phyloP scores from a whole-genome alignment of 2,888 invertebrate species.

The Morpho deidamia region DNA sequence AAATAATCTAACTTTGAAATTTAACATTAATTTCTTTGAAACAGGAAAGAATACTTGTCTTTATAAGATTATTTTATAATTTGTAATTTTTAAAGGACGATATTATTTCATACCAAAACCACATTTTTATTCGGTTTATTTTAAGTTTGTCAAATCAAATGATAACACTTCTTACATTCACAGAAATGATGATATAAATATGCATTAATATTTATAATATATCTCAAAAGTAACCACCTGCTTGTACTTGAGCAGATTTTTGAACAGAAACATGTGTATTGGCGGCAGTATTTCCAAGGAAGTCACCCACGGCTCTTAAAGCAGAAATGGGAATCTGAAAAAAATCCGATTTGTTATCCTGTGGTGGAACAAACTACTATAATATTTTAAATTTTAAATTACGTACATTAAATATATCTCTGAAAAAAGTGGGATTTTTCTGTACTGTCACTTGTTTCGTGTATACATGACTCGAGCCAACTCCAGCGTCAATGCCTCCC shows the following conservation, averaged over 20 bases:
- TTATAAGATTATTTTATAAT: too few species aligned
- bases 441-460: slow-evolving; percentile 47
- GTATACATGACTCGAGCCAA: slow-evolving; percentile 31
- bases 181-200: too few species aligned
- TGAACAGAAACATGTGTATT: slow-evolving; percentile 61
- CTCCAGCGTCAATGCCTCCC: slow-evolving; percentile 26
- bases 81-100: too few species aligned
- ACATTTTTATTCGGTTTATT: too few species aligned
- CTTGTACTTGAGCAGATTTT: slow-evolving; percentile 57
- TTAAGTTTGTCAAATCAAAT: too few species aligned
- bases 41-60: too few species aligned
- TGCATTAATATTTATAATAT: background rate
- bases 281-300: slow-evolving; percentile 74
- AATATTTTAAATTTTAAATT: background rate
- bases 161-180: too few species aligned
- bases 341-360: slow-evolving; percentile 1
- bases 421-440: slow-evolving; percentile 69
- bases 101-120: too few species aligned
- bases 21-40: too few species aligned
- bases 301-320: slow-evolving; percentile 79
- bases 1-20: too few species aligned
- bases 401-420: slow-evolving; percentile 82
- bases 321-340: slow-evolving; percentile 83
- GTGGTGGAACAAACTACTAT: background rate
- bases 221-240: slow-evolving; percentile 41